These are phyloP conservation scores for Ginglymostoma cirratum DNA, from an alignment of 2,113 vertebrate species.

Conservation along the genomic window DNA sequence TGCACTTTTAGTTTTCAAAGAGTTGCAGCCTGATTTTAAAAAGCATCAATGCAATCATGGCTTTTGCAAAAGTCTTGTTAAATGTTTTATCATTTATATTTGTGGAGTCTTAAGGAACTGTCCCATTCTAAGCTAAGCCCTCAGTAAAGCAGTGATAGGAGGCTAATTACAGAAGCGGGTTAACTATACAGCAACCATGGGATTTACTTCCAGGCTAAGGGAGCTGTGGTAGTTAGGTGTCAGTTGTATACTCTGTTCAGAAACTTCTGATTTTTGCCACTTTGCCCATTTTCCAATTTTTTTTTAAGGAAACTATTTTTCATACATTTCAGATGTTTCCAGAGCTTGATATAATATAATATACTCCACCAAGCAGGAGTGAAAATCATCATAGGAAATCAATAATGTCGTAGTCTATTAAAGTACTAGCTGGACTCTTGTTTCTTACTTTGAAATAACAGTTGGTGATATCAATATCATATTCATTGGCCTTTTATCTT, in stretches of 20 bases:
- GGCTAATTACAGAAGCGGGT: neutral
- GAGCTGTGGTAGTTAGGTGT: neutral
- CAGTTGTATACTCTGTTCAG: neutral
- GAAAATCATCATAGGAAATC: neutral
- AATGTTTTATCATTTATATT: no score
- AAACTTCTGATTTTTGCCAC: neutral
- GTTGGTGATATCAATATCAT: neutral
- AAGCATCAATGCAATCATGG: neutral
- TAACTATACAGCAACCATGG: neutral
- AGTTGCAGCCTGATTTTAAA: neutral
- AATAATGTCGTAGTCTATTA: neutral
- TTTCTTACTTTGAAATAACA: neutral
- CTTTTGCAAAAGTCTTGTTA: neutral
- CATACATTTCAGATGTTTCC: neutral
- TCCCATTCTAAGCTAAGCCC: neutral
- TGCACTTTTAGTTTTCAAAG: neutral
- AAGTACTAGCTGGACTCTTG: neutral
- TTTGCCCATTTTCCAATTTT: neutral
- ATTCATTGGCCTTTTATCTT: neutral
- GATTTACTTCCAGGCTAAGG: neutral
- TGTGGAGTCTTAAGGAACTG: neutral
- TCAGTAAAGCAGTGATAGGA: neutral
- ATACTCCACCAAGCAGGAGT: neutral
- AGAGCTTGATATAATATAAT: neutral
- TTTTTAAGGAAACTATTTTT: neutral